A percentile compares a stretch with the other conserved stretches of the same genome.
These are phyloP conservation scores for Heliothis virescens DNA, from an alignment of 1,140 invertebrate species.

Conservation along the genomic window DNA sequence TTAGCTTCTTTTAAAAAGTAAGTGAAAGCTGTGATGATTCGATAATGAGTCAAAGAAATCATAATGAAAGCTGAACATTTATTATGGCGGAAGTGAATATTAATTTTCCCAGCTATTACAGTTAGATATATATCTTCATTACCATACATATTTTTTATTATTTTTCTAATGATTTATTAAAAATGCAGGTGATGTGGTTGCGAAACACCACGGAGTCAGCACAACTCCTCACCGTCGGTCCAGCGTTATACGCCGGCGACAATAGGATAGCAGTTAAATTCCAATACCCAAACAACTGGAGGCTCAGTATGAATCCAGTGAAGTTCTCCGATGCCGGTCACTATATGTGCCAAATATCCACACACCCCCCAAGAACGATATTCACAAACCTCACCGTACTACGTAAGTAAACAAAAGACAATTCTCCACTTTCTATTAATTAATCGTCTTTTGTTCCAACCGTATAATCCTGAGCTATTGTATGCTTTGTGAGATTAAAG, in stretches of 20 bases:
- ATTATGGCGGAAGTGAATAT: background rate
- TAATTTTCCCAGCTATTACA: background rate
- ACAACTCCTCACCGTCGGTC: slow-evolving; percentile 92
- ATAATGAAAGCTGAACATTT: background rate
- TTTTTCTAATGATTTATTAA: background rate
- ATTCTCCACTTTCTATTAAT: background rate
- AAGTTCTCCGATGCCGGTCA: slow-evolving; percentile 91
- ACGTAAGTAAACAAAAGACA: slow-evolving; percentile 80
- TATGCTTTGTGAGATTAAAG: too few relatives aligned
- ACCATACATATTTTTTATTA: background rate
- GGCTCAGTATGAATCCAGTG: slow-evolving; percentile 92
- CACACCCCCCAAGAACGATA: slow-evolving; percentile 91
- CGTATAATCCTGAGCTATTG: too few relatives aligned
- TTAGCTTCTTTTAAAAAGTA: slow-evolving; percentile 30
- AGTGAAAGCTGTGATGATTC: slow-evolving; percentile 11
- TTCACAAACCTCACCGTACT: slow-evolving; percentile 88
- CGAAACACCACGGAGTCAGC: slow-evolving; percentile 90
- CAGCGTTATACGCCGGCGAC: slow-evolving; percentile 91
- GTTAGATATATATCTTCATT: too few relatives aligned
- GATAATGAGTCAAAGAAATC: slow-evolving; percentile 19
- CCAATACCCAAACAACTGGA: slow-evolving; percentile 95
- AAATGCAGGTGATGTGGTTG: slow-evolving; percentile 91
- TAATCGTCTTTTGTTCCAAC: too few relatives aligned
- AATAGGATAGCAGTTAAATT: slow-evolving; percentile 90
- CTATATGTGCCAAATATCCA: slow-evolving; percentile 95